Evolutionary conservation across 2,797 vertebrate species (phyloP), one percentile per base, ranked within the genome.

Genomic region (Anabacerthia variegaticeps): DNA sequence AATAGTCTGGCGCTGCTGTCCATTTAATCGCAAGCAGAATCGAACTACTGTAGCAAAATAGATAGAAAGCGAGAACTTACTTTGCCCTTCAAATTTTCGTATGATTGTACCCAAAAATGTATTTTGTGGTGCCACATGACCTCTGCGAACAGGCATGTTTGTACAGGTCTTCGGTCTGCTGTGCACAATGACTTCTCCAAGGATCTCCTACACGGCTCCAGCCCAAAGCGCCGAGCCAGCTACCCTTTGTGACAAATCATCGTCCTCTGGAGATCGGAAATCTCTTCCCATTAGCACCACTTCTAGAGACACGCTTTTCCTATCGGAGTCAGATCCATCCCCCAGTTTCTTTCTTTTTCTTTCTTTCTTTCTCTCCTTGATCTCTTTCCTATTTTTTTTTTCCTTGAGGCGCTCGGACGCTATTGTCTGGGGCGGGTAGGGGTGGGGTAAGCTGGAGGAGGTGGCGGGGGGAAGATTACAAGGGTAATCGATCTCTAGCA

Each of bases 51-150:
- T 67, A 85, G 68, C 91, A 84, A 96, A 97, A 97, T 79, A 76
- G 89, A 97, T 81, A 98, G 96, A 97, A 89, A 97, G 96, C 96
- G 71, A 95, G 79, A 98, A 99, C 99, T 99, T 98, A 99, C 99
- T 99, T 98, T 99, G 99, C 96, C 98, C 99, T 98, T 99, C 99
- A 98, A 99, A 99, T 99, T 99, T 99, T 96, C 99, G 98, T 96
- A 99, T 99, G 96, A 99, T 99, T 97, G 99, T 98, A 97, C 99
- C 99, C 97, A 99, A 97, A 97, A 99, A 99, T 43, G 99, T 99
- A 97, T 99, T 99, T 90, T 99, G 99, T 77, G 99, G 99, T 97
- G 99, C 99, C 98, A 99, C 99, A 98, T 99, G 99, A 97, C 99
- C 99, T 98, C 99, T 99, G 98, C 99, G 98, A 46, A 99, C 99